Conservation (phyloP, 2,888 invertebrate species). For the Catocala sponsa region DNA sequence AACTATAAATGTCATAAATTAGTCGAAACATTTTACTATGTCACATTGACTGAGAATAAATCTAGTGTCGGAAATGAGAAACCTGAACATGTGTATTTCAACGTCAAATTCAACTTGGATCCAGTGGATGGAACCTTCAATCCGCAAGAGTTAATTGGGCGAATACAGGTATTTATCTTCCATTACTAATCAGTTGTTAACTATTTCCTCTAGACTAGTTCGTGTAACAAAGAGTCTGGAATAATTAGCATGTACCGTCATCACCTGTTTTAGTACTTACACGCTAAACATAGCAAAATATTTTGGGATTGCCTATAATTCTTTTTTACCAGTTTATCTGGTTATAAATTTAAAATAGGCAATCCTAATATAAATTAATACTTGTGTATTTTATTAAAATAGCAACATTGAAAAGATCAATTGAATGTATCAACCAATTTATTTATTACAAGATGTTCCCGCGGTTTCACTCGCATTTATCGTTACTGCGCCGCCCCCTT, state of each 20-base stretch:
- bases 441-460: too few species aligned
- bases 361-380: too few species aligned
- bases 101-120: conserved; percentile 80
- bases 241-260: conserved; percentile 45
- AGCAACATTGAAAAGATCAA: too few species aligned
- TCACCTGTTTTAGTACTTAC: conserved; percentile 38
- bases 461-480: too few species aligned
- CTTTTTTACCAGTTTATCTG: background rate
- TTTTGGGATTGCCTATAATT: background rate
- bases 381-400: too few species aligned
- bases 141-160: conserved; percentile 73
- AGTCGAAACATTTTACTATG: conserved; percentile 86
- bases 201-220: conserved; percentile 8
- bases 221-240: conserved; percentile 51
- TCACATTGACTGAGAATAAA: conserved; percentile 80
- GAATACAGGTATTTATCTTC: conserved; percentile 74
- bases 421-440: too few species aligned
- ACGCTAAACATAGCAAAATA: background rate
- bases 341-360: background rate
- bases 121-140: conserved; percentile 78
- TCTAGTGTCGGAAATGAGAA: conserved; percentile 69
- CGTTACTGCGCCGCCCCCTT: too few species aligned
- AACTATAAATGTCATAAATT: conserved; percentile 81
- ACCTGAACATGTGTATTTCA: conserved; percentile 77
- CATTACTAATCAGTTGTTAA: conserved; percentile 18